phyloP scores from a whole-genome alignment of 1,140 invertebrate species.

The Nixonia krombeini region DNA sequence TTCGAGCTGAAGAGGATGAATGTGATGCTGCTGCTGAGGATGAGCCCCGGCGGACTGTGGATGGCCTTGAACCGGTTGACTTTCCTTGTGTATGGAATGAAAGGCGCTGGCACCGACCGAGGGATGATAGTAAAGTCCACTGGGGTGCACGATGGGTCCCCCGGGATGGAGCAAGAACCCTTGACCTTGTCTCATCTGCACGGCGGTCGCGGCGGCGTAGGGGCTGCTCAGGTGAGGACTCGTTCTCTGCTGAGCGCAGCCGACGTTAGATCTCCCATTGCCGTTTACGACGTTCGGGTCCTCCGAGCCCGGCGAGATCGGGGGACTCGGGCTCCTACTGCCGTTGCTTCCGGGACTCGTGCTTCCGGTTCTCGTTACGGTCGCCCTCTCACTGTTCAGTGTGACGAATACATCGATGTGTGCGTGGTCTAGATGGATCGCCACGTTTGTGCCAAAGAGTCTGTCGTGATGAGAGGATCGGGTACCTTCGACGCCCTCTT shows the following conservation, averaged over 20 bases:
- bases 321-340: slow-evolving; percentile 63
- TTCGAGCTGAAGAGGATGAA: slow-evolving; percentile 87
- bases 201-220: slow-evolving; percentile 44
- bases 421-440: slow-evolving; percentile 27
- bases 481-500: not conserved
- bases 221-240: slow-evolving; percentile 42
- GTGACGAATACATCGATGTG: slow-evolving; percentile 40
- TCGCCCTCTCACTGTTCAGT: slow-evolving; percentile 2
- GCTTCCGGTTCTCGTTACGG: slow-evolving; percentile 53
- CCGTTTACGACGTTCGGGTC: slow-evolving; percentile 51
- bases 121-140: slow-evolving; percentile 65
- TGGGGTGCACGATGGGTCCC: slow-evolving; percentile 60
- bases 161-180: slow-evolving; percentile 61
- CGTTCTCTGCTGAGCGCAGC: slow-evolving; percentile 16
- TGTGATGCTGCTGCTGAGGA: slow-evolving; percentile 68
- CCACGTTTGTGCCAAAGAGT: slow-evolving; percentile 15
- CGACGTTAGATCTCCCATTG: slow-evolving; percentile 12
- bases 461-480: slow-evolving; percentile 7
- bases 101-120: slow-evolving; percentile 64
- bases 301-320: slow-evolving; percentile 66
- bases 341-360: slow-evolving; percentile 65
- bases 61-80: slow-evolving; percentile 56
- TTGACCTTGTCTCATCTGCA: slow-evolving; percentile 60
- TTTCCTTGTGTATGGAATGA: slow-evolving; percentile 69
- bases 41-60: slow-evolving; percentile 56